These are phyloP conservation scores for Heliconius sara DNA, from an alignment of 2,888 invertebrate species.

Conservation along the genomic window DNA sequence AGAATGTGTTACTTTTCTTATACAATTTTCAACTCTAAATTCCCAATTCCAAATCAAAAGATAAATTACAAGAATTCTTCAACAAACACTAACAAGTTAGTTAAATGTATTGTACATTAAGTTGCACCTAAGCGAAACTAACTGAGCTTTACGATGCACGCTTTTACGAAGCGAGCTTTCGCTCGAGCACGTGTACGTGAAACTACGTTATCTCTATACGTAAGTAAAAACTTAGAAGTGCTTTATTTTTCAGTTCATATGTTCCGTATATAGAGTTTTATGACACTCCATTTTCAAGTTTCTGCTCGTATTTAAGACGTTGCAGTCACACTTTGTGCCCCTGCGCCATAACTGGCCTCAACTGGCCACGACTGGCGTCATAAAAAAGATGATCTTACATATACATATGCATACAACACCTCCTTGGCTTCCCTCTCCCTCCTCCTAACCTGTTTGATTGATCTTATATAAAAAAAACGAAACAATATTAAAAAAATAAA, in stretches of 20 bases:
- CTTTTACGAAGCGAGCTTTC: not conserved
- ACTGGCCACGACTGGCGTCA: no score
- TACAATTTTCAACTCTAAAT: no score
- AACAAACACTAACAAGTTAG: conserved; percentile 1
- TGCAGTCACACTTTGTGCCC: no score
- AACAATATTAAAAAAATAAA: no score
- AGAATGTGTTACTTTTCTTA: no score
- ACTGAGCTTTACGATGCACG: not conserved
- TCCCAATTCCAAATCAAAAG: not conserved
- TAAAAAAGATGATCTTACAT: no score
- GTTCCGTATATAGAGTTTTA: not conserved
- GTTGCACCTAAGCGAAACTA: not conserved
- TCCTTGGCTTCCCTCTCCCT: no score
- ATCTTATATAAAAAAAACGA: no score
- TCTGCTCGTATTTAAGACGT: not conserved
- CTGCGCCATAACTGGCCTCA: no score
- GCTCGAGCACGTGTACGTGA: not conserved
- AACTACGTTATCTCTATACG: not conserved
- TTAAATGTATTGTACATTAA: not conserved
- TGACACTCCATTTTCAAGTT: not conserved
- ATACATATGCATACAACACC: no score
- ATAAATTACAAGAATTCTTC: not conserved
- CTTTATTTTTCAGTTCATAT: not conserved
- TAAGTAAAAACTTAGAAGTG: not conserved
- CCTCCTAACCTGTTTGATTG: no score